These are phyloP conservation scores for Sebastes melanostomus DNA, from an alignment of 2,797 vertebrate genomes.

Conservation along the genomic window DNA sequence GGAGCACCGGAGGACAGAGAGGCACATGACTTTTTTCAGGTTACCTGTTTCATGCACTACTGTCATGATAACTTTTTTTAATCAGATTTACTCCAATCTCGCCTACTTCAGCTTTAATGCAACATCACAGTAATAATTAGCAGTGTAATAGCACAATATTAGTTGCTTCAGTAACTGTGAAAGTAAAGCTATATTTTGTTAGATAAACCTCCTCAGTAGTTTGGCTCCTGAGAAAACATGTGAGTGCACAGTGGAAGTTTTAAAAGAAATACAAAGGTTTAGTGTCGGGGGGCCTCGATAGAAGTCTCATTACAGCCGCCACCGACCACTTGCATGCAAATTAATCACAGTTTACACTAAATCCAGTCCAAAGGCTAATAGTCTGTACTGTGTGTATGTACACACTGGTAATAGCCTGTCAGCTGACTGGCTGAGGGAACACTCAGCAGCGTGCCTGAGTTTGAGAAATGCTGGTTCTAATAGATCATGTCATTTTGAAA, in stretches of 20 bases:
- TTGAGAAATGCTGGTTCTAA: slow-evolving; percentile 48
- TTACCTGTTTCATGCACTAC: rapidly evolving
- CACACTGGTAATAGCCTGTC: slow-evolving; percentile 3
- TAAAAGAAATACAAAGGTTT: not conserved
- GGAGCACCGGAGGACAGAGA: too few species aligned
- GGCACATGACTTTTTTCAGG: too few species aligned
- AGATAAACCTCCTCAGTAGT: not conserved
- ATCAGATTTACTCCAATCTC: too few species aligned
- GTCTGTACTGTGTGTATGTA: not conserved
- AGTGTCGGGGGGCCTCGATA: not conserved
- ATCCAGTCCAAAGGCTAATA: slow-evolving; percentile 13
- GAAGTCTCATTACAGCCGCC: not conserved
- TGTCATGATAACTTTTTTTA: too few species aligned
- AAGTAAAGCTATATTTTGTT: not conserved
- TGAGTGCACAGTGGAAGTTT: not conserved
- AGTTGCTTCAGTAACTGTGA: not conserved
- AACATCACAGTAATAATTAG: not conserved
- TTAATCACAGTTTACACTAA: slow-evolving; percentile 23
- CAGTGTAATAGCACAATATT: not conserved
- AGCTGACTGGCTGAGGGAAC: slow-evolving; percentile 16
- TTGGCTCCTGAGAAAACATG: not conserved
- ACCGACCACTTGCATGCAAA: not conserved
- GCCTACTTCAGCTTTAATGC: too few species aligned
- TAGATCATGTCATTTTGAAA: slow-evolving; percentile 41
- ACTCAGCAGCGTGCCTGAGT: slow-evolving; percentile 11